Evolutionary conservation across 2,888 invertebrate species (phyloP), one percentile per base, ranked within the genome.

Genomic region (Drosophila mercatorum): DNA sequence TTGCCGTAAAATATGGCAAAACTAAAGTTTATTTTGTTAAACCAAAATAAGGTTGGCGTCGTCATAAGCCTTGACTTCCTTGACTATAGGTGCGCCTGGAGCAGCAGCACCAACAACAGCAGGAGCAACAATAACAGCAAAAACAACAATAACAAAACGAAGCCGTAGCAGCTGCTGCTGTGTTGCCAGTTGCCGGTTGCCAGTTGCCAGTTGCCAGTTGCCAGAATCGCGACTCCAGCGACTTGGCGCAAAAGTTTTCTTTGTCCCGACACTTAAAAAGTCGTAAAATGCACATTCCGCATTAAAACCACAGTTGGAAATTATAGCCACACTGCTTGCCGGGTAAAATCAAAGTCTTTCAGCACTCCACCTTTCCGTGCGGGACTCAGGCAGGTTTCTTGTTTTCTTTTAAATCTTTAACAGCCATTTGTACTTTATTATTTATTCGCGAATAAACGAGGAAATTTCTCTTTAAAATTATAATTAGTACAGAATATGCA

Each of bases 251-350:
- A 81, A 88, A 82, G 65, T 88, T 85, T 88, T 88, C 74, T 85
- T 88, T 82, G 76, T 64, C 73, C 76, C 70, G 77, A 78, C 88
- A 88, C 88, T 86, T 81, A 86, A 86, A 86, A 85, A 81, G 88
- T 81, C 89, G 77, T 85, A 85, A 85, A 85, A 85, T 88, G 87
- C 85, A 88, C 81, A 88, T 83, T 81, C 75, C 83, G 72, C 81
- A 83, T 67, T 76, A 83, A 83, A 80, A 74, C 75, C 83, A 74
- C 80, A 85, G 82, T 79, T 77, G 73, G 72, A 73, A 83, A 84
- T 84, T 82, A 87, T 79, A 80, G 69, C 74, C 76, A 74, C 75
- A 60, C 72, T 75, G 72, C 66, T 69, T 59, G 22, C 59, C 61
- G 40, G 17, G 14, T 8, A 52, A 22, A 40, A 17, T 34, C 43